These are phyloP conservation scores for Arctopsyche grandis DNA, from an alignment of 1,140 invertebrate species.

Conservation along the genomic window DNA sequence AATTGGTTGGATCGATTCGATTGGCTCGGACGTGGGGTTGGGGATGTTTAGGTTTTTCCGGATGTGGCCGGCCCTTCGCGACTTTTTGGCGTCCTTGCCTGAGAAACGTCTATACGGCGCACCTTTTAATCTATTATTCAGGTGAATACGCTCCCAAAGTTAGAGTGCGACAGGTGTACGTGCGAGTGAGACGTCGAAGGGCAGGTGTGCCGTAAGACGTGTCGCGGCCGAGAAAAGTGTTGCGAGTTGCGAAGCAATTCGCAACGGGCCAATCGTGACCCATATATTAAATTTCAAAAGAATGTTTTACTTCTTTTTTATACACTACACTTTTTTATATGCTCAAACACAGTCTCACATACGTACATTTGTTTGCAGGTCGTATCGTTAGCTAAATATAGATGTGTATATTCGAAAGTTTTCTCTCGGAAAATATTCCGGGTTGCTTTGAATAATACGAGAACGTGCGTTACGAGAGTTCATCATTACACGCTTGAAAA, in stretches of 20 bases:
- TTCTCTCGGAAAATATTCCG: constrained; percentile 13
- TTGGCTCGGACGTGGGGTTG: background rate
- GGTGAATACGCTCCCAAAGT: constrained; percentile 5
- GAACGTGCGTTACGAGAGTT: background rate
- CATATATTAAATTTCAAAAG: no score
- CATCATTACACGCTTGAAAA: no score
- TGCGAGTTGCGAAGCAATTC: background rate
- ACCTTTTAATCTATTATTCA: constrained; percentile 42
- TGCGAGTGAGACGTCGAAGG: background rate
- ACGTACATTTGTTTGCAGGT: background rate
- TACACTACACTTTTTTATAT: background rate
- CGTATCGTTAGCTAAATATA: background rate
- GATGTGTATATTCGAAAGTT: constrained; percentile 5
- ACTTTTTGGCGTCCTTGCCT: constrained; percentile 8
- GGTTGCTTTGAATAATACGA: constrained; percentile 6
- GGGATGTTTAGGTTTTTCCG: no score
- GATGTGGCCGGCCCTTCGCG: background rate
- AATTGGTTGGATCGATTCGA: background rate
- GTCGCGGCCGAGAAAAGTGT: background rate
- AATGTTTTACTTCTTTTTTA: no score
- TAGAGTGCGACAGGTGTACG: background rate
- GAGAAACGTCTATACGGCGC: constrained; percentile 19
- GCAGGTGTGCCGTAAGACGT: background rate
- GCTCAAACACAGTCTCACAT: background rate
- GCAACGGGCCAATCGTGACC: no score